Base-by-base conservation (phyloP, 1,140 invertebrate genomes). In the Camponotus pennsylvanicus region DNA sequence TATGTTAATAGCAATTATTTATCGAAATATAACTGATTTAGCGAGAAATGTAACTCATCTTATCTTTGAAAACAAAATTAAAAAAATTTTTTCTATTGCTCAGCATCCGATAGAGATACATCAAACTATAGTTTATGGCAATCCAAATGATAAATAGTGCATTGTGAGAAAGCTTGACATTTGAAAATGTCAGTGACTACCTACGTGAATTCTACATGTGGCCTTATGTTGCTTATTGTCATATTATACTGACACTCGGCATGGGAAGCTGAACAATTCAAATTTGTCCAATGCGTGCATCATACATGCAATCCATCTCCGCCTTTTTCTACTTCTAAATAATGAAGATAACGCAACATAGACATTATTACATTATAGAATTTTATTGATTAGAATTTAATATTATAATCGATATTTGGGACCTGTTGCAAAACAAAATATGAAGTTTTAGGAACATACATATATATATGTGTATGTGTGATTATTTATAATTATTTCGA, bases 121-220 rank as follows among this genome's bases (percentile, higher is more conserved):
- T 34, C 55, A 40, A 13, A 32, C 63, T 75, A 78, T 75, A 61
- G 61, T 52, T 70, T 52, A 45, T 34, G 66, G 75, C 70, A 90
- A 91, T 85, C 82, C 76, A 89, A 93, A 91, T 91, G 90, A 92
- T 92, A 92, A 93, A 92, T 84, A 86, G 89, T 90, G 89, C 82
- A 80, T 93, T 89, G 76, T 86, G 37, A 70, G 76, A 85, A 75
- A 88, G 87, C 86, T 71, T 93, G 93, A 92, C 93, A 94, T 93
- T 94, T 94, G 76, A 64, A 94, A 94, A 94, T 93, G 92, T 93
- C 93, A 94, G 90, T 89, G 76, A 88, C 93, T 92, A 89, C 91
- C 91, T 93, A 94, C 93, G 89, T 87, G 76, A 75, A 73, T 89
- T 85, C 75, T 86, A 76, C 78, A 80, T 71, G 83, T 91, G 88